Percentiles rank a stretch among this genome's conserved stretches.
These are phyloP conservation scores for Chymomyza amoena DNA, from an alignment of 2,888 invertebrate species.

Conservation along the genomic window DNA sequence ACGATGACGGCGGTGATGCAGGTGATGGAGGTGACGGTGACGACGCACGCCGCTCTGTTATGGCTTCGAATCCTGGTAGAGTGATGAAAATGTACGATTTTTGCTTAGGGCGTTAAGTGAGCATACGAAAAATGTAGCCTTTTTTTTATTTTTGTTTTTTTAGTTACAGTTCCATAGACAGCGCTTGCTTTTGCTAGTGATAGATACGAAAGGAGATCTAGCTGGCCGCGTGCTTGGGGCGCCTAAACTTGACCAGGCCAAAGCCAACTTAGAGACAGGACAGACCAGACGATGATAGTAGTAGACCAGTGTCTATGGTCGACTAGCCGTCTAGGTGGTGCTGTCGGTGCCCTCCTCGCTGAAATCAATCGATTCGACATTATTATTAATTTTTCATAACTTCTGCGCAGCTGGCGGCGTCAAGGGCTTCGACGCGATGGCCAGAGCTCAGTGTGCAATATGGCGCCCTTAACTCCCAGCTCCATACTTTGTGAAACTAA, in stretches of 20 bases:
- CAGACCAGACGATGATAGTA: slow-evolving; percentile 7
- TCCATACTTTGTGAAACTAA: slow-evolving; percentile 74
- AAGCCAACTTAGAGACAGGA: slow-evolving; percentile 18
- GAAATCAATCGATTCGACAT: slow-evolving; percentile 78
- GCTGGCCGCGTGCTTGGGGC: neutral
- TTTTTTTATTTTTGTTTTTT: slow-evolving; percentile 28
- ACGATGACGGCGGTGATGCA: neutral
- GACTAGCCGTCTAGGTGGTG: slow-evolving; percentile 51
- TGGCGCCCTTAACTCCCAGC: slow-evolving; percentile 62
- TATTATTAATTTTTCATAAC: slow-evolving; percentile 78
- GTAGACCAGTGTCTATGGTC: slow-evolving; percentile 17
- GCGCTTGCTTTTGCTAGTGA: neutral
- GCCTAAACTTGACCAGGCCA: slow-evolving; percentile 10
- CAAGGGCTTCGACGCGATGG: slow-evolving; percentile 40
- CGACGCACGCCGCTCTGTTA: slow-evolving; percentile 32
- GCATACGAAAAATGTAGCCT: slow-evolving; percentile 38
- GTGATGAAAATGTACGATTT: slow-evolving; percentile 71
- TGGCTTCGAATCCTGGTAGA: neutral
- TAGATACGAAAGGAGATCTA: neutral
- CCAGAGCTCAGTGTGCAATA: slow-evolving; percentile 64
- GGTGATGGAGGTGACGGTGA: slow-evolving; percentile 22
- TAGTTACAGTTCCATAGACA: slow-evolving; percentile 69
- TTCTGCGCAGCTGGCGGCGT: slow-evolving; percentile 70
- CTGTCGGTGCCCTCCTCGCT: slow-evolving; percentile 38
- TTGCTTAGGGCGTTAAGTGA: slow-evolving; percentile 58